Base-by-base conservation (phyloP, 2,113 vertebrate genomes). In the Columbina picui region DNA sequence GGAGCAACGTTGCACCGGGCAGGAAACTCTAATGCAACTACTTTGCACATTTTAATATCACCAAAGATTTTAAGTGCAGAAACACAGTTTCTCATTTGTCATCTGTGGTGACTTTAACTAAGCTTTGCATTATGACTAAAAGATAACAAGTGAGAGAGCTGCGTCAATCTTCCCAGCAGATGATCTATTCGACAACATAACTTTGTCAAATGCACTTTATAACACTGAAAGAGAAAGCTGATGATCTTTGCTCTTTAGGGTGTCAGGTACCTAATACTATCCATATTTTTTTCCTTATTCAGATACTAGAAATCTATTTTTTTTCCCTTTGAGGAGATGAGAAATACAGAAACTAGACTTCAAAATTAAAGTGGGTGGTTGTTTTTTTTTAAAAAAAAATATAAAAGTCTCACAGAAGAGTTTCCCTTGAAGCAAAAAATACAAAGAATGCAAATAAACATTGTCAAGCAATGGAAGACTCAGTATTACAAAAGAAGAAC, bases 401-500 rank as follows among this genome's bases (percentile, higher is more conserved):
- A n/a, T n/a, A 50, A 43, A 69, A 75, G 21, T 6, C 63, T 92
- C 50, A 50, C 2, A 85, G 49, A 87, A 85, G 64, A 75, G 10
- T 53, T 87, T 95, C 74, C 53, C 73, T 96, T 86, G 7, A 2
- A 95, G 92, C 78, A 89, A 91, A 85, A 87, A 90, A 21, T 39
- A 73, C 32, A 78, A 90, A 92, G 64, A 92, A 90, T 84, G 90
- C 90, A 96, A 92, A 95, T 92, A 93, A 96, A 96, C 69, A 71
- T 56, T 83, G 76, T 90, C 88, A 92, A 84, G 73, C 52, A 71
- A 53, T 36, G 39, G 95, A 96, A 88, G 52, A 61, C 56, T 78
- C 27, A 5, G 67, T 67, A 61, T 93, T 94, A 91, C 71, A 90
- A 92, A 93, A 86, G 79, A 90, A 53, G n/a, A 93, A 64, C 75